A percentile compares a stretch with the other conserved stretches of the same genome.
These are phyloP conservation scores for Nannobrachium achirus DNA, from an alignment of 2,113 vertebrate genomes.

Conservation along the genomic window DNA sequence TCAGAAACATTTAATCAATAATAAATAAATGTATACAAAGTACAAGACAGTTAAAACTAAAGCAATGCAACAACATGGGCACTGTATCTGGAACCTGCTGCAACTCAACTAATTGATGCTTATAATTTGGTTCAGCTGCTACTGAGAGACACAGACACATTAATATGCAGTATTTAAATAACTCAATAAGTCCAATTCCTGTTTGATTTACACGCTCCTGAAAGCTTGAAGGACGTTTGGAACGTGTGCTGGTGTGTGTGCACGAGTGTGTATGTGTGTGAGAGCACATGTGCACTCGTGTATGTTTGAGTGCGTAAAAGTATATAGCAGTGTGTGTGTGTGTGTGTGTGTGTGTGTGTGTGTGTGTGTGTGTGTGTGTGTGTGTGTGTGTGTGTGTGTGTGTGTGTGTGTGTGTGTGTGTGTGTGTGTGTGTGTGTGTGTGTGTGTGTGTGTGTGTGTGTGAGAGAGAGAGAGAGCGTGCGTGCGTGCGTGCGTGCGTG, in stretches of 20 bases:
- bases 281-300: neutral
- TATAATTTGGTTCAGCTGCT: no score
- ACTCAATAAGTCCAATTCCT: no score
- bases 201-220: no score
- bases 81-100: no score
- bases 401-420: neutral
- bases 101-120: no score
- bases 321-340: slow-evolving; percentile 5
- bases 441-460: slow-evolving; percentile 1
- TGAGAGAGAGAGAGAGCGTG: slow-evolving; percentile 5
- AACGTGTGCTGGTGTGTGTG: neutral
- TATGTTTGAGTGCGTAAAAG: neutral
- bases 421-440: no score
- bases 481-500: neutral
- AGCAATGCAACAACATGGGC: no score
- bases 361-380: neutral
- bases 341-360: neutral
- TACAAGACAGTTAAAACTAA: no score
- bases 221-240: neutral
- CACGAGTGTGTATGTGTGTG: neutral
- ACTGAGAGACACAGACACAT: no score
- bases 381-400: neutral
- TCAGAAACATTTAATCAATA: no score
- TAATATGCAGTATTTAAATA: no score
- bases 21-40: no score